These are phyloP conservation scores for Pardosa pseudoannulata DNA, from an alignment of 2,888 invertebrate species.

Conservation along the genomic window DNA sequence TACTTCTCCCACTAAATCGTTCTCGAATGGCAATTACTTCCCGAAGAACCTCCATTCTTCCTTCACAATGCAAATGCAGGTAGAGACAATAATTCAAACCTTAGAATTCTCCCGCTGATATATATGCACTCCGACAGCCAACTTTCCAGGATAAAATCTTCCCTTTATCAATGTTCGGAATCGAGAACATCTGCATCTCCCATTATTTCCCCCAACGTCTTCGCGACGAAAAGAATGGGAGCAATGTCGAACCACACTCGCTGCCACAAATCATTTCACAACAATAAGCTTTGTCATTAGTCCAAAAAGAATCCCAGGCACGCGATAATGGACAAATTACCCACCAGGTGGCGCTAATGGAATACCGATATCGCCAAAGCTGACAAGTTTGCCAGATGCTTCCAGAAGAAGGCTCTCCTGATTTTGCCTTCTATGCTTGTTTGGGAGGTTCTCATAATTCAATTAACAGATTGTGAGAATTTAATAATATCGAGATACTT, in stretches of 20 bases:
- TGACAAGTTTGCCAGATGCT: conserved; percentile 23
- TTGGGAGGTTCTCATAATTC: neutral
- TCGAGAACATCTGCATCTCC: neutral
- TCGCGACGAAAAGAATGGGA: neutral
- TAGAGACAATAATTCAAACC: too few relatives aligned
- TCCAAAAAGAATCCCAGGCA: neutral
- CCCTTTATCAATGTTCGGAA: neutral
- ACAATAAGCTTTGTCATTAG: conserved; percentile 3
- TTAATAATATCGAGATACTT: neutral
- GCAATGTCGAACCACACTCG: neutral
- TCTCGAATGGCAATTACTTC: too few relatives aligned
- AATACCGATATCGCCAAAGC: conserved; percentile 3
- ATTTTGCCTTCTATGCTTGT: neutral
- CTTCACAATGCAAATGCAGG: too few relatives aligned
- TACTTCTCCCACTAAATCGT: too few relatives aligned
- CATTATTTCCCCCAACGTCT: neutral
- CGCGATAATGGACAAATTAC: conserved; percentile 17
- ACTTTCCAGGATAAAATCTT: neutral
- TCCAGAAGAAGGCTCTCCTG: neutral
- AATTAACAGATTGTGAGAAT: neutral
- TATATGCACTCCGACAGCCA: too few relatives aligned
- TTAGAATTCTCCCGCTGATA: too few relatives aligned
- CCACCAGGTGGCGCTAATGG: conserved; percentile 34
- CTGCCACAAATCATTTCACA: conserved; percentile 2
- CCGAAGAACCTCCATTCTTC: too few relatives aligned